Conservation (phyloP, 2,113 vertebrate species). For the Crotalus helleri region DNA sequence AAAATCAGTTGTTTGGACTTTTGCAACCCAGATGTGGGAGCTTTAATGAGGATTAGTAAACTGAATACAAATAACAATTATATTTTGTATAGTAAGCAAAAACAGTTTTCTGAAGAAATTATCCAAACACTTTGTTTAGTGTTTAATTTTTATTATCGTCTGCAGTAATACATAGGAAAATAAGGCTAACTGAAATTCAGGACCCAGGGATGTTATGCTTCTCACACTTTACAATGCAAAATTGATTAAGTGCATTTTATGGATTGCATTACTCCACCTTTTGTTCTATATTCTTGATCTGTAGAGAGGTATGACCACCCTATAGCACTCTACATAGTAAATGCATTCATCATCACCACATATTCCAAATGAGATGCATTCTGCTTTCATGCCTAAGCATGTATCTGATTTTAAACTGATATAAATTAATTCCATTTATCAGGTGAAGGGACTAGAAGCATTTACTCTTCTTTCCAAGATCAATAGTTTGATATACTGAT, state of each 20-base stretch:
- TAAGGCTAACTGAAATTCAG: constrained; percentile 38
- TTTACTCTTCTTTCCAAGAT: background rate
- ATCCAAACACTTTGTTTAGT: constrained; percentile 20
- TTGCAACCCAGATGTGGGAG: background rate
- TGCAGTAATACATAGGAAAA: constrained; percentile 29
- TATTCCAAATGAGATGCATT: background rate
- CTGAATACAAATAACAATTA: background rate
- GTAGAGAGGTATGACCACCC: background rate
- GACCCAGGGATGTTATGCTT: constrained; percentile 35
- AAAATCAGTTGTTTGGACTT: background rate
- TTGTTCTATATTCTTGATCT: background rate
- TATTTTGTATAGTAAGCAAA: background rate
- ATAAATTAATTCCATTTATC: constrained; percentile 10
- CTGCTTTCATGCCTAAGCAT: constrained; percentile 14
- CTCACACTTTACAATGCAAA: constrained; percentile 34
- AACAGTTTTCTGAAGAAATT: background rate
- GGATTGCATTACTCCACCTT: background rate
- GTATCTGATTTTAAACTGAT: background rate
- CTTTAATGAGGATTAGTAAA: background rate
- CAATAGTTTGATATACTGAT: background rate
- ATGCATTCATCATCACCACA: background rate
- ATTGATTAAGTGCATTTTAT: background rate
- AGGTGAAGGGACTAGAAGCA: background rate
- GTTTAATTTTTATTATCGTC: constrained; percentile 20
- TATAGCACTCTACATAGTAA: background rate